Percentiles rank a stretch among this genome's conserved stretches.
Evolutionary conservation across 2,113 vertebrate genomes (phyloP).

Genomic region (Saccopteryx leptura): DNA sequence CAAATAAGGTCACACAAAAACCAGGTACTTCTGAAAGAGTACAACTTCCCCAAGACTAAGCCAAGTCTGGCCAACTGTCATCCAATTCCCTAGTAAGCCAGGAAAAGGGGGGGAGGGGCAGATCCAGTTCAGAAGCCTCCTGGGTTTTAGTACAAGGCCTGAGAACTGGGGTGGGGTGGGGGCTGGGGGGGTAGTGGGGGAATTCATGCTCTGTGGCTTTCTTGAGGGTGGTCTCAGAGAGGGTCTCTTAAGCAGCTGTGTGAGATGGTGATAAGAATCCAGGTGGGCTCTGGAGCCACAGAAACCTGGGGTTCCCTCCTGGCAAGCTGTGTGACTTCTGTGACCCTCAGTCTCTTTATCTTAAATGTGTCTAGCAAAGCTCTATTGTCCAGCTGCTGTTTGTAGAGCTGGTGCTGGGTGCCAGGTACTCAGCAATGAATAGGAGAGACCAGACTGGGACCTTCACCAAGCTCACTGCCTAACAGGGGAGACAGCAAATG

Average conservation of each 20-base stretch:
- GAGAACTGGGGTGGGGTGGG: background rate
- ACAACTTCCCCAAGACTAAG: background rate
- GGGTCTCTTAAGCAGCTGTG: background rate
- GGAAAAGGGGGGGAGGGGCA: background rate
- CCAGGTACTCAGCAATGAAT: background rate
- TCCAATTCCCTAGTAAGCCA: background rate
- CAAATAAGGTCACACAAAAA: background rate
- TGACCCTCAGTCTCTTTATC: slow-evolving; percentile 15
- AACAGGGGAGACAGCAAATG: rapidly evolving
- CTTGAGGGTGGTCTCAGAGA: background rate
- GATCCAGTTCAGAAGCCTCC: background rate
- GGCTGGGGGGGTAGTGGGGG: too few species aligned
- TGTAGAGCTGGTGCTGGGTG: background rate
- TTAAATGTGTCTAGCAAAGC: background rate
- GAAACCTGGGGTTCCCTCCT: background rate
- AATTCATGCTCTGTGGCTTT: background rate
- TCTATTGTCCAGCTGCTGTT: background rate
- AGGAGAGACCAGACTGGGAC: background rate
- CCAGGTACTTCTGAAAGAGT: rapidly evolving
- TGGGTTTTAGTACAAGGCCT: too few species aligned
- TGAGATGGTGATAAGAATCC: background rate
- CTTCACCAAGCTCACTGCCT: background rate
- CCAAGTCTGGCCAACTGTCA: background rate
- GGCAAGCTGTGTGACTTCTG: background rate
- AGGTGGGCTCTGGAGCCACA: background rate